Percentiles rank a stretch among this genome's conserved stretches.
These are phyloP conservation scores for Acrocephalus arundinaceus DNA, from an alignment of 2,113 vertebrate species.

Conservation along the genomic window DNA sequence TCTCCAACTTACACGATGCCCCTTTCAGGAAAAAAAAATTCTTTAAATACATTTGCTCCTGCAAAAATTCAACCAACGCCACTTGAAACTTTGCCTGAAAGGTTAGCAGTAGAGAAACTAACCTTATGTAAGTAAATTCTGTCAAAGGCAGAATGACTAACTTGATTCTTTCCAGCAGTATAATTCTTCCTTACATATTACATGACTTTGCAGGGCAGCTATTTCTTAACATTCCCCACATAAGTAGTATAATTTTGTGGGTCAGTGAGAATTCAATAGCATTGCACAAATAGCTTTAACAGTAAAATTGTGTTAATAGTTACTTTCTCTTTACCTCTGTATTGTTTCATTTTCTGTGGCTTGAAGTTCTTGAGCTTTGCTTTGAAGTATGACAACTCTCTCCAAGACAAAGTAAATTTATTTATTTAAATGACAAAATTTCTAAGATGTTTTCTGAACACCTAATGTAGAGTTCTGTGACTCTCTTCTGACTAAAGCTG, in stretches of 20 bases:
- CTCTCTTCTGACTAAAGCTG: neutral
- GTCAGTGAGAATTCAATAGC: neutral
- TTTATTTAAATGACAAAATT: neutral
- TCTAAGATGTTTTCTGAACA: neutral
- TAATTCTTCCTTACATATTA: neutral
- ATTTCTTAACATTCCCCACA: neutral
- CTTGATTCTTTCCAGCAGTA: neutral
- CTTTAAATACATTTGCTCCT: conserved; percentile 86
- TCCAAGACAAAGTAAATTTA: neutral
- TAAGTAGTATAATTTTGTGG: neutral
- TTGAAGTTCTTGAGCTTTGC: neutral
- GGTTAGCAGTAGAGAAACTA: conserved; percentile 64
- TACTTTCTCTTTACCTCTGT: neutral
- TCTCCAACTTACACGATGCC: conserved; percentile 61
- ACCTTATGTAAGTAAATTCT: conserved; percentile 42
- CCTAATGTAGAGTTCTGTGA: neutral
- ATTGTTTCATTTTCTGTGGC: neutral
- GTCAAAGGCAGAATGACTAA: neutral
- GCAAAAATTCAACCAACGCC: conserved; percentile 84
- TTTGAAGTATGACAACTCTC: neutral
- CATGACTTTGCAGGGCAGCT: neutral
- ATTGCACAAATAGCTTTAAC: neutral
- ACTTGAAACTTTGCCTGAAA: conserved; percentile 68
- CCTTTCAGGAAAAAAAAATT: conserved; percentile 75
- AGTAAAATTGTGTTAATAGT: neutral